Base-by-base conservation (phyloP, 2,113 vertebrate species). In the Cavia aperea region DNA sequence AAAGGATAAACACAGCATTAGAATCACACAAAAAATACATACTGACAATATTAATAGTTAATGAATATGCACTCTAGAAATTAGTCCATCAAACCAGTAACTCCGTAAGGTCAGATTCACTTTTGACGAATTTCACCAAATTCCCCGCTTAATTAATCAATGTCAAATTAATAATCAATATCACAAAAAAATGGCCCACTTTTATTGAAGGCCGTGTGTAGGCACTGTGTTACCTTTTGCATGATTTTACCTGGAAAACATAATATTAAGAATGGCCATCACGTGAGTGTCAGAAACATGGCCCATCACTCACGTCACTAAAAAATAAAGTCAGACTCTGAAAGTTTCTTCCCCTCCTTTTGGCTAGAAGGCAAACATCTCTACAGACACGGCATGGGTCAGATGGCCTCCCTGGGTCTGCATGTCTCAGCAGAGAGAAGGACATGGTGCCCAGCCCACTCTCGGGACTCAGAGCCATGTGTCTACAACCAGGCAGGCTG, bases 1-100 rank as follows among this genome's bases (percentile, higher is more conserved):
- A 97, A 98, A 95, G 29, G 26, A 96, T 43, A 95, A 90, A 89
- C 4, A 82, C 81, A 16, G 24, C 29, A 88, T 77, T 68, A 73
- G 54, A 84, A 58, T 68, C 66, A 92, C 9, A 93, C 46, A 51
- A 82, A 65, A 73, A 29, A 65, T 54, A 56, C 31, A 78, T n/a
- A 77, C 2, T 60, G 51, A 96, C 92, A 87, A 84, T 12, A 2
- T 21, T 86, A 81, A 65, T 9, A 92, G 56, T 21, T 81, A 63
- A 81, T 39, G 24, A 75, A 84, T 43, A 36, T 8, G 81, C 21
- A 82, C 51, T 58, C n/a, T n/a, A 82, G 79, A 86, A 85, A 70
- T 46, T 33, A 65, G 78, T n/a, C 56, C 11, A 12, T 39, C 23
- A 39, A 6, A n/a, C 31, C 29, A 79, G 23, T 4, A 63, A 54